phyloP scores from a whole-genome alignment of 1,140 invertebrate genomes.

The Leptinotarsa lineolata region DNA sequence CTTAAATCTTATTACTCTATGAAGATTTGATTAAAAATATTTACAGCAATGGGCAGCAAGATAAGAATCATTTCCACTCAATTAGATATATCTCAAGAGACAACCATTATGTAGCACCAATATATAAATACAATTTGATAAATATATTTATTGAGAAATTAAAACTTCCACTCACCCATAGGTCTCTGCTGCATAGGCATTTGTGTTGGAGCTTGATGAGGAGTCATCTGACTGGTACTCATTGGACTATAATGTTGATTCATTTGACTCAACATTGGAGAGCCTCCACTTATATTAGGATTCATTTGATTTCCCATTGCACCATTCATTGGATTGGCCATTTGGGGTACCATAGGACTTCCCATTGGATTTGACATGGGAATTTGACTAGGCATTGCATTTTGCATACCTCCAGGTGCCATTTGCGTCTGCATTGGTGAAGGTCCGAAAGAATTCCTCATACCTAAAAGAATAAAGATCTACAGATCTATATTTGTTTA shows the following conservation, averaged over 20 bases:
- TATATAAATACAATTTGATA: background rate
- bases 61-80: too few species aligned
- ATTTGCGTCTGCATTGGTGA: constrained; percentile 59
- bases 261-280: constrained; percentile 47
- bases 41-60: too few species aligned
- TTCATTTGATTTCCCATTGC: constrained; percentile 57
- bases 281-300: constrained; percentile 42
- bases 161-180: constrained; percentile 35
- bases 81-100: too few species aligned
- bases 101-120: too few species aligned
- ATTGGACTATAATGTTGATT: constrained; percentile 48
- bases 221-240: constrained; percentile 38
- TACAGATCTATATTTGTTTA: too few species aligned
- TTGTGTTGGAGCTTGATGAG: constrained; percentile 36
- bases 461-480: constrained; percentile 35
- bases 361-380: constrained; percentile 41
- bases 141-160: background rate
- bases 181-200: constrained; percentile 43
- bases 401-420: constrained; percentile 58
- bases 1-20: too few species aligned
- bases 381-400: constrained; percentile 57
- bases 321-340: constrained; percentile 59
- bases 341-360: constrained; percentile 47
- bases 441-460: constrained; percentile 63
- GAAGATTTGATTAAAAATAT: too few species aligned